Conservation (phyloP, 2,797 vertebrate species). For the Microctenopoma steveboyesi region DNA sequence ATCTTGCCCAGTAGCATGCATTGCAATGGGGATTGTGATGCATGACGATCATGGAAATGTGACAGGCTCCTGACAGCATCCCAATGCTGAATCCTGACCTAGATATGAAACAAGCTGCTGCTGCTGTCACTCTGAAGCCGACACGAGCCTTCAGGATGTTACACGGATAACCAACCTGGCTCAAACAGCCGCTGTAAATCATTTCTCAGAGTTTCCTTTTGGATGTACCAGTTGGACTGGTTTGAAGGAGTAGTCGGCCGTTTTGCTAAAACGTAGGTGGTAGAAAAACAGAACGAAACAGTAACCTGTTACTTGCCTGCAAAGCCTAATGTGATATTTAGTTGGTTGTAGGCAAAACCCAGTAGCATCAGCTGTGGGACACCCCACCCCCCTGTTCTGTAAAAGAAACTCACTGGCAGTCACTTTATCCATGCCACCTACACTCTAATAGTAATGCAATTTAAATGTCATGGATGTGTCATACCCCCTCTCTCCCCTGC, state of each 20-base stretch:
- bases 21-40: constrained; percentile 13
- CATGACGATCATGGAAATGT: constrained; percentile 24
- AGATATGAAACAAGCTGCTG: constrained; percentile 68
- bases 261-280: neutral
- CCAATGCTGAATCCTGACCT: constrained; percentile 62
- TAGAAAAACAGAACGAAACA: too few relatives aligned
- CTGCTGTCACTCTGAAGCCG: constrained; percentile 64
- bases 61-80: constrained; percentile 44
- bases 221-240: neutral
- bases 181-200: constrained; percentile 23
- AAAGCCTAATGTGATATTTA: too few relatives aligned
- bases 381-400: too few relatives aligned
- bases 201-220: neutral
- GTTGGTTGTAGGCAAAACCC: too few relatives aligned
- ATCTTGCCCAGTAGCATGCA: constrained; percentile 12
- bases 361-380: too few relatives aligned
- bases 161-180: neutral
- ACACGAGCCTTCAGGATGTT: neutral
- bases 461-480: neutral
- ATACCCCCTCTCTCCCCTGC: constrained; percentile 22
- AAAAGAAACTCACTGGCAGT: neutral
- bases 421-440: too few relatives aligned
- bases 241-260: neutral
- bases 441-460: neutral
- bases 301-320: too few relatives aligned